These are phyloP conservation scores for Choristoneura fumiferana DNA, from an alignment of 1,140 invertebrate species.

Conservation along the genomic window DNA sequence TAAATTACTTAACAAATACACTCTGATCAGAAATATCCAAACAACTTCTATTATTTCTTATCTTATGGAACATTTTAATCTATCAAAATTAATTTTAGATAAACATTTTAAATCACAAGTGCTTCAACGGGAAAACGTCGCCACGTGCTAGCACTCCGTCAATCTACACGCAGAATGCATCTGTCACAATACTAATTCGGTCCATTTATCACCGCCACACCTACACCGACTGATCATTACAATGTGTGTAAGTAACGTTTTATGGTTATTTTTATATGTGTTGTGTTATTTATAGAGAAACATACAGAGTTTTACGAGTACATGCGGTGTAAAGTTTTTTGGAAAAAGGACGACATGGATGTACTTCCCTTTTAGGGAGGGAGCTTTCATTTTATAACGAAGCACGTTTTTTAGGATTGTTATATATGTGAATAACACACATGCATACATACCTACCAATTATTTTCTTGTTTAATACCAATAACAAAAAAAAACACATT, in stretches of 20 bases:
- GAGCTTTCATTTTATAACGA: too few species aligned
- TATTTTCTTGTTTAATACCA: too few species aligned
- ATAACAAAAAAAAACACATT: too few species aligned
- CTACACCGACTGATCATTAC: slow-evolving; percentile 10
- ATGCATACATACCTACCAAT: too few species aligned
- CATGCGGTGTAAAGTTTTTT: slow-evolving; percentile 1
- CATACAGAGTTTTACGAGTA: background rate
- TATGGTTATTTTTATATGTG: background rate
- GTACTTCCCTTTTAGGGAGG: background rate
- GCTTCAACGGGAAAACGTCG: background rate
- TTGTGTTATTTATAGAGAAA: slow-evolving; percentile 8
- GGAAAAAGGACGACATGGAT: background rate
- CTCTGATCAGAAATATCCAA: too few species aligned
- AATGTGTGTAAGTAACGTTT: slow-evolving; percentile 7
- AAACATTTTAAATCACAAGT: too few species aligned
- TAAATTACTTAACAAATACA: too few species aligned
- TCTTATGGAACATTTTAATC: too few species aligned
- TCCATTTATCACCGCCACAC: slow-evolving; percentile 13
- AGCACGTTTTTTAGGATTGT: too few species aligned
- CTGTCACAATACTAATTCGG: slow-evolving; percentile 18
- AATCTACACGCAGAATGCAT: slow-evolving; percentile 4
- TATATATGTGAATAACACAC: too few species aligned
- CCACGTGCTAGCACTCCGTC: slow-evolving; percentile 2
- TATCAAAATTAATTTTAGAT: too few species aligned
- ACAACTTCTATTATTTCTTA: too few species aligned